phyloP scores from a whole-genome alignment of 1,140 invertebrate species.

The Hesperophylax magnus region DNA sequence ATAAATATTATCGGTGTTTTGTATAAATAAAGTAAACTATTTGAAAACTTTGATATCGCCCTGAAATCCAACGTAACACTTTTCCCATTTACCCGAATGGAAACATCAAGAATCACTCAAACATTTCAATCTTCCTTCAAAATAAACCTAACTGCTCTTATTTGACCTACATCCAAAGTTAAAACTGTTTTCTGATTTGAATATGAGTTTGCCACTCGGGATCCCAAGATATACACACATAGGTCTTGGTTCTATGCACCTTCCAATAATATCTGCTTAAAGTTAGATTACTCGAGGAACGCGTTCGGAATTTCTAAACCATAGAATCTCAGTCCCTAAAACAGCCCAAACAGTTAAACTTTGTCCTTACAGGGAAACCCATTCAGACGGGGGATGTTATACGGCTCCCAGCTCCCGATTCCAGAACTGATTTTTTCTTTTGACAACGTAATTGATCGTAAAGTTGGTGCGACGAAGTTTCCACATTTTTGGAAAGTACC shows the following conservation, averaged over 20 bases:
- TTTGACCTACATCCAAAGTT: constrained; percentile 13
- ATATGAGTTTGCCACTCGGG: constrained; percentile 24
- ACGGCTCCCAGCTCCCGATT: constrained; percentile 10
- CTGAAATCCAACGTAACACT: too few species aligned
- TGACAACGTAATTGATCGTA: constrained; percentile 48
- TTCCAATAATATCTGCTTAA: constrained; percentile 52
- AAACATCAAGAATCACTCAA: too few species aligned
- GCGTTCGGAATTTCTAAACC: constrained; percentile 44
- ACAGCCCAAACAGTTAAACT: constrained; percentile 50
- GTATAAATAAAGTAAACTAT: too few species aligned
- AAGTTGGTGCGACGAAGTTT: constrained; percentile 13
- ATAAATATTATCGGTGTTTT: too few species aligned
- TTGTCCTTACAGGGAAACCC: constrained; percentile 41
- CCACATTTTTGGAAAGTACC: constrained; percentile 8
- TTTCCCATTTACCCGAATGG: too few species aligned
- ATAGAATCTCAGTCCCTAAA: constrained; percentile 19
- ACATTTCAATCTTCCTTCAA: neutral
- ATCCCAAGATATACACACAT: constrained; percentile 2
- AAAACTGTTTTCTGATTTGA: constrained; percentile 30
- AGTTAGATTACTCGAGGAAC: constrained; percentile 51
- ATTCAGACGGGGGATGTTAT: constrained; percentile 30
- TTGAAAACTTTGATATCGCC: too few species aligned
- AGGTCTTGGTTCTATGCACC: constrained; percentile 25
- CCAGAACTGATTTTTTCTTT: constrained; percentile 43
- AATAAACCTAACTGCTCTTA: neutral